Evolutionary conservation across 2,797 vertebrate species (phyloP).

Genomic region (Tinamus major): DNA sequence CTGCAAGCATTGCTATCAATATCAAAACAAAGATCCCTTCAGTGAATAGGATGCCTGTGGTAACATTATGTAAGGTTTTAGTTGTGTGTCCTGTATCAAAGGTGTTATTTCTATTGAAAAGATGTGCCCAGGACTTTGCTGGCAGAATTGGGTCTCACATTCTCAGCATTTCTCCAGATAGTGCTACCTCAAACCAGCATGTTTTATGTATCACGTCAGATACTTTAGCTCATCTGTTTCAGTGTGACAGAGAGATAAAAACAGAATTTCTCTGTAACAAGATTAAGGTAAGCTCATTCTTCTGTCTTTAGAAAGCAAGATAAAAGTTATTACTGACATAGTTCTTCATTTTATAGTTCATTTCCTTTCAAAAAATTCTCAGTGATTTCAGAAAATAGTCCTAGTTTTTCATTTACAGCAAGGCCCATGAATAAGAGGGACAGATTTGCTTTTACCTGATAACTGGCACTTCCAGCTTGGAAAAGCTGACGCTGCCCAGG

Average conservation of each 20-base stretch:
- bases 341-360: background rate
- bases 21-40: background rate
- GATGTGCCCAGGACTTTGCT: background rate
- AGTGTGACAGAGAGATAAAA: background rate
- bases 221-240: background rate
- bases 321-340: background rate
- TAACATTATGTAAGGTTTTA: background rate
- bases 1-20: background rate
- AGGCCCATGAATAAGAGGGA: background rate
- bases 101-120: background rate
- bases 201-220: background rate
- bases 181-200: background rate
- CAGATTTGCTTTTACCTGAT: background rate
- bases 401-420: background rate
- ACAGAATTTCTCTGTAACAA: slow-evolving; percentile 2
- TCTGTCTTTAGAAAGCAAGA: background rate
- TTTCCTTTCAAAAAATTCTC: background rate
- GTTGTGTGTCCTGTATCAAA: background rate
- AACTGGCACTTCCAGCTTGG: background rate
- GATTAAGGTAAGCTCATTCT: background rate
- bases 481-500: background rate
- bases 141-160: background rate
- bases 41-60: background rate
- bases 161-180: background rate
- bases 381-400: background rate